Evolutionary conservation across 2,113 vertebrate species (phyloP).

Genomic region (Origma solitaria): DNA sequence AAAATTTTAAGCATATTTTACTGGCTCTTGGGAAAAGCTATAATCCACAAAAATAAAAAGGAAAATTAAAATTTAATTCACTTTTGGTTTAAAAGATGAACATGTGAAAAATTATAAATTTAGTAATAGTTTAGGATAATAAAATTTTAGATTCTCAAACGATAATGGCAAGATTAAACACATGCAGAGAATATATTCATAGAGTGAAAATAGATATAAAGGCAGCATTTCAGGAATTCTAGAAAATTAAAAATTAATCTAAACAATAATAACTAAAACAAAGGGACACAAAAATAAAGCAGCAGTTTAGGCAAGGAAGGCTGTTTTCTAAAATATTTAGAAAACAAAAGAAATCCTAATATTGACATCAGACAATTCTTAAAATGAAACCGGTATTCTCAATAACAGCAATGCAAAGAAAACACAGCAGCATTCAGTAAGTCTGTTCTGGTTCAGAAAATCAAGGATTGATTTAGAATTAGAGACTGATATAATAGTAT

Average conservation of each 20-base stretch:
- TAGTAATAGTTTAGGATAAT: not conserved
- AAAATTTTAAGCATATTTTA: not conserved
- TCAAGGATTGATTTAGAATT: not conserved
- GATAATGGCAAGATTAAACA: not conserved
- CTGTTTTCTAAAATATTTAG: not conserved
- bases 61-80: not conserved
- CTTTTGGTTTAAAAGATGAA: not conserved
- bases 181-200: not conserved
- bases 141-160: not conserved
- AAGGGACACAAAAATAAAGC: not conserved
- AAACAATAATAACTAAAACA: not conserved
- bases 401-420: not conserved
- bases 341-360: not conserved
- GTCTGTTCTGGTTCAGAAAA: not conserved
- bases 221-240: not conserved
- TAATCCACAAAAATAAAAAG: not conserved
- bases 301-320: not conserved
- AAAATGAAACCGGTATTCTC: not conserved
- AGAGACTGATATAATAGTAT: not conserved
- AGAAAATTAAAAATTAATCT: not conserved
- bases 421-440: not conserved
- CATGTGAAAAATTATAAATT: not conserved
- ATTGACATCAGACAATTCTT: not conserved
- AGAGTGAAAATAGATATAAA: not conserved
- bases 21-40: not conserved